Evolutionary conservation across 2,113 vertebrate genomes (phyloP).

Genomic region (Perca schrenkii): DNA sequence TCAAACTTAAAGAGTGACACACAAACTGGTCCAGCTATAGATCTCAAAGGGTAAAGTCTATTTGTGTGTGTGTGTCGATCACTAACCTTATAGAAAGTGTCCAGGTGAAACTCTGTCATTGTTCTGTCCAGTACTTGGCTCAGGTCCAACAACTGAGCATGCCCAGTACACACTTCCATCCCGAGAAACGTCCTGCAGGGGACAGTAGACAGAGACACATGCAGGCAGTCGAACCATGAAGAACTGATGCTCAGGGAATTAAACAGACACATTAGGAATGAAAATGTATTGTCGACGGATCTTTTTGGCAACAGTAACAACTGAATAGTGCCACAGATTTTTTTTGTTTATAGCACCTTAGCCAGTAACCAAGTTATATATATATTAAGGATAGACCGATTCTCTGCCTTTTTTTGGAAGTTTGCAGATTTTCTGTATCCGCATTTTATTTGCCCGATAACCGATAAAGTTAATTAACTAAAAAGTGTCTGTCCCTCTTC

Average conservation of each 20-base stretch:
- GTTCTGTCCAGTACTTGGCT: constrained; percentile 88
- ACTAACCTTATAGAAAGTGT: constrained; percentile 91
- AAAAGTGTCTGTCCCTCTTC: too few species aligned
- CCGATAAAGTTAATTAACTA: too few species aligned
- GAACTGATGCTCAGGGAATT: background rate
- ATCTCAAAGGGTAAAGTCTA: background rate
- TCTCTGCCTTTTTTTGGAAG: too few species aligned
- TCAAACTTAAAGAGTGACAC: background rate
- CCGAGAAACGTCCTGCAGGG: constrained; percentile 92
- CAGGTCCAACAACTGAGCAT: constrained; percentile 87
- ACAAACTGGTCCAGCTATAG: background rate
- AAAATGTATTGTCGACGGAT: background rate
- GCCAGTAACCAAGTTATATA: too few species aligned
- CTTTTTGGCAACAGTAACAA: background rate
- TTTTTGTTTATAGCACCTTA: too few species aligned
- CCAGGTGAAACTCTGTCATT: constrained; percentile 90
- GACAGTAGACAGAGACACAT: constrained; percentile 6
- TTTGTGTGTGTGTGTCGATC: background rate
- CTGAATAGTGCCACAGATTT: too few species aligned
- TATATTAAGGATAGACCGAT: too few species aligned
- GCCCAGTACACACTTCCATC: constrained; percentile 89
- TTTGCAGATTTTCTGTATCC: too few species aligned
- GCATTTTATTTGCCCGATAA: too few species aligned
- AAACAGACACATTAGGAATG: background rate
- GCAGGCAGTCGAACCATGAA: background rate